Evolutionary conservation across 2,113 vertebrate genomes (phyloP).

Genomic region (Ammodytes marinus): DNA sequence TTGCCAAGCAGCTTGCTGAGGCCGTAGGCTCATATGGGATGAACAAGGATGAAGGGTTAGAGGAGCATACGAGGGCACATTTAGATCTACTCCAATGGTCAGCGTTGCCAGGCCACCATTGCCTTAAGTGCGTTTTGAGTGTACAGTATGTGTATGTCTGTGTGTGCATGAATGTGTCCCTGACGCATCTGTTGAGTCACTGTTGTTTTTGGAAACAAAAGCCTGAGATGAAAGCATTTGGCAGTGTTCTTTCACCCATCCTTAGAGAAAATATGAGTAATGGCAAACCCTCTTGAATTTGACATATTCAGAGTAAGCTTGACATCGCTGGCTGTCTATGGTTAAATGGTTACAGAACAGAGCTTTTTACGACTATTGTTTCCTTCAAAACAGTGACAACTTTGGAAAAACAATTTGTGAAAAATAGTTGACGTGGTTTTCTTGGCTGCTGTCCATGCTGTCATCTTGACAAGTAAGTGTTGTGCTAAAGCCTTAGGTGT

Average conservation of each 20-base stretch:
- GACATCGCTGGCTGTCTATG: not conserved
- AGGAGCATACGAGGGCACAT: conserved; percentile 38
- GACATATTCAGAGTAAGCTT: conserved; percentile 10
- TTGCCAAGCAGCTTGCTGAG: conserved; percentile 46
- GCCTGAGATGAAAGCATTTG: conserved; percentile 24
- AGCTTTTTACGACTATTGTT: not conserved
- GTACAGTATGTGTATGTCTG: conserved; percentile 46
- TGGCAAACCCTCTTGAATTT: not conserved
- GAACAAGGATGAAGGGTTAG: conserved; percentile 25
- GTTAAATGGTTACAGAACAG: not conserved
- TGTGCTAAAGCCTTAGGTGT: conserved; percentile 56
- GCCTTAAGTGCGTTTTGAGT: conserved; percentile 77
- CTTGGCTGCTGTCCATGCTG: conserved; percentile 27
- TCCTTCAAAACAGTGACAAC: conserved; percentile 23
- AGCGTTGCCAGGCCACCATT: conserved; percentile 80
- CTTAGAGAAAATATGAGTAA: conserved; percentile 1
- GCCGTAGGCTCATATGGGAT: conserved; percentile 22
- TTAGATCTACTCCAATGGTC: conserved; percentile 68
- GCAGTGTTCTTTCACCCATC: not conserved
- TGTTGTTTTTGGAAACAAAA: conserved; percentile 41
- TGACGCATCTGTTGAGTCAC: conserved; percentile 49
- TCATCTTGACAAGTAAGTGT: conserved; percentile 32
- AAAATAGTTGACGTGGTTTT: conserved; percentile 28
- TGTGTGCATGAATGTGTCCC: conserved; percentile 17
- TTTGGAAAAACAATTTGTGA: conserved; percentile 27